phyloP scores from a whole-genome alignment of 2,113 vertebrate species.

The Sylvia atricapilla region DNA sequence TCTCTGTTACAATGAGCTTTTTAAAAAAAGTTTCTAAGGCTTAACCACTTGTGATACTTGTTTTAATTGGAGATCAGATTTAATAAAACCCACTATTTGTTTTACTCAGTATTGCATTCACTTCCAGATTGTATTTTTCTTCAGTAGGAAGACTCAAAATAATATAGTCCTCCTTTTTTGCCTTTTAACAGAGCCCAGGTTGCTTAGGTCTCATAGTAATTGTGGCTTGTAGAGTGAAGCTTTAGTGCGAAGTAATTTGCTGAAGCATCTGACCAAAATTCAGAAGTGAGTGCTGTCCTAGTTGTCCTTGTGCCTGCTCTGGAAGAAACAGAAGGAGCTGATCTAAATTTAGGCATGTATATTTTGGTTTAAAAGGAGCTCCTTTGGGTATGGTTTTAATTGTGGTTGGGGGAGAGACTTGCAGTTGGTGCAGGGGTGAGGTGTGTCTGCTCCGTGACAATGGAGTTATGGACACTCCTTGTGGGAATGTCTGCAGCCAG shows the following conservation, averaged over 20 bases:
- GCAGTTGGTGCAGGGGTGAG: neutral
- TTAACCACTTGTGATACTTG: slow-evolving; percentile 2
- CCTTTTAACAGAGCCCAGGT: neutral
- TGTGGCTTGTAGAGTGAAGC: neutral
- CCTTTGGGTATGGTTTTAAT: neutral
- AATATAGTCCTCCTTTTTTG: neutral
- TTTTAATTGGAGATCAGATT: slow-evolving; percentile 23
- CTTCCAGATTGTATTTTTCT: neutral
- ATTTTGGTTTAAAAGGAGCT: neutral
- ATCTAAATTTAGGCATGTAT: neutral
- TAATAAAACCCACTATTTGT: neutral
- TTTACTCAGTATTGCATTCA: neutral
- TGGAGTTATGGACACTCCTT: neutral
- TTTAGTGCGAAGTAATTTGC: neutral
- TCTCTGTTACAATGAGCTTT: neutral
- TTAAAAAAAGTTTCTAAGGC: neutral
- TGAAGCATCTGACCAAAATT: neutral
- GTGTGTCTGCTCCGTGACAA: neutral
- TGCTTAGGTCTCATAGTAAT: neutral
- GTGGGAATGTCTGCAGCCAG: neutral
- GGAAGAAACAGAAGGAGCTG: neutral
- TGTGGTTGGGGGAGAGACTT: neutral
- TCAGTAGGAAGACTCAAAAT: neutral
- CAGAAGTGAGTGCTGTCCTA: neutral
- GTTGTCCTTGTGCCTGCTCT: neutral